These are phyloP conservation scores for Lepilemur ruficaudatus DNA, from an alignment of 2,797 vertebrate species.

Conservation along the genomic window DNA sequence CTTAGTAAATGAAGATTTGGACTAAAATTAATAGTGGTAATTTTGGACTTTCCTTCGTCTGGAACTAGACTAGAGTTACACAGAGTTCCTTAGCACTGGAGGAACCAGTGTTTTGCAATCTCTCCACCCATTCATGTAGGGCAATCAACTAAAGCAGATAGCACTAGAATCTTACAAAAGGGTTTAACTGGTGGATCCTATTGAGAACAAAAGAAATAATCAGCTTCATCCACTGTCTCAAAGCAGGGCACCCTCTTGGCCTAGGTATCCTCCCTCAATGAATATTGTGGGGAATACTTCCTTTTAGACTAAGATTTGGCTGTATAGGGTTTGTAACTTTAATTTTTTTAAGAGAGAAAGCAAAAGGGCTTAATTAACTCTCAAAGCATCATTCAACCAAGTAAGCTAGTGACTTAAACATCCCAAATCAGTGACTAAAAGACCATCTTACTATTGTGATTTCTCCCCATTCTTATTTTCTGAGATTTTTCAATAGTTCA, in stretches of 20 bases:
- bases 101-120: background rate
- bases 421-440: background rate
- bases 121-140: background rate
- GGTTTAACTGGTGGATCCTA: background rate
- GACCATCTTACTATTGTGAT: background rate
- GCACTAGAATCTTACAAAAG: background rate
- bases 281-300: background rate
- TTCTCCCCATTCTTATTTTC: background rate
- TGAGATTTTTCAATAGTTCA: background rate
- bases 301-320: background rate
- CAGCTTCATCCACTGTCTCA: background rate
- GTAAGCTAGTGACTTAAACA: background rate
- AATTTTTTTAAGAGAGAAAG: background rate
- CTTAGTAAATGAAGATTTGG: background rate
- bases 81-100: background rate
- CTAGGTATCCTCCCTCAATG: too few relatives aligned
- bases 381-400: background rate
- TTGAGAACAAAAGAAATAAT: background rate
- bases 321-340: background rate
- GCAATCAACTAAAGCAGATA: background rate
- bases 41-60: background rate
- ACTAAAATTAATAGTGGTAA: background rate
- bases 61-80: background rate
- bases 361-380: background rate
- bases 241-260: background rate